A percentile compares a stretch with the other conserved stretches of the same genome.
Conservation (phyloP, 2,888 invertebrate species). For the Cephus nigrinus region DNA sequence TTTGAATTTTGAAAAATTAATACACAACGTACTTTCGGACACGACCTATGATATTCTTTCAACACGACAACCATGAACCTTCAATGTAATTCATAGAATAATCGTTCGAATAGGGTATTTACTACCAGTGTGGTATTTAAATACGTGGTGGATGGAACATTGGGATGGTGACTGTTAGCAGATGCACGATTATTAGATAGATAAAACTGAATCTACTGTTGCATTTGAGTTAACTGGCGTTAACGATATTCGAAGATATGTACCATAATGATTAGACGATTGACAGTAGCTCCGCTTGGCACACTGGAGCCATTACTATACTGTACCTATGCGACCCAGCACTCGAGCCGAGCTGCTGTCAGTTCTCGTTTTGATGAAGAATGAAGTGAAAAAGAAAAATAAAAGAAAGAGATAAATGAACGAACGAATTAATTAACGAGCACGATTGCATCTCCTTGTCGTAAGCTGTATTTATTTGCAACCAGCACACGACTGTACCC, state of each 20-base stretch:
- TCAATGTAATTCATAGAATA: too few relatives aligned
- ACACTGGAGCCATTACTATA: conserved; percentile 45
- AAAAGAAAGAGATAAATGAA: conserved; percentile 13
- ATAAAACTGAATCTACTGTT: conserved; percentile 1
- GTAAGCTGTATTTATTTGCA: conserved; percentile 45
- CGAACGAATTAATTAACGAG: conserved; percentile 19
- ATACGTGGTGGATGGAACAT: conserved; percentile 26
- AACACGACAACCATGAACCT: too few relatives aligned
- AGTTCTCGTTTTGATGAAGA: too few relatives aligned
- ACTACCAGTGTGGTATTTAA: conserved; percentile 27
- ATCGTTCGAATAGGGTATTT: conserved; percentile 28
- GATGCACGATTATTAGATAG: conserved; percentile 5
- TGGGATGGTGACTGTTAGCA: neutral
- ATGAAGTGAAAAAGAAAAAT: conserved; percentile 24
- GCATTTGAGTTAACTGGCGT: conserved; percentile 2
- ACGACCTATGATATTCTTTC: too few relatives aligned
- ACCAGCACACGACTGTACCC: conserved; percentile 25
- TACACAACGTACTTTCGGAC: too few relatives aligned
- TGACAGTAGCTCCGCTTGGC: conserved; percentile 35
- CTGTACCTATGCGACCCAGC: conserved; percentile 45
- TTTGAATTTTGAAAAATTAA: too few relatives aligned
- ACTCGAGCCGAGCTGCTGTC: conserved; percentile 38
- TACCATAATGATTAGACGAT: conserved; percentile 15
- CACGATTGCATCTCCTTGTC: conserved; percentile 8
- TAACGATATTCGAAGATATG: conserved; percentile 15